Conservation (phyloP, 2,113 vertebrate genomes). For the Dendropsophus ebraccatus region DNA sequence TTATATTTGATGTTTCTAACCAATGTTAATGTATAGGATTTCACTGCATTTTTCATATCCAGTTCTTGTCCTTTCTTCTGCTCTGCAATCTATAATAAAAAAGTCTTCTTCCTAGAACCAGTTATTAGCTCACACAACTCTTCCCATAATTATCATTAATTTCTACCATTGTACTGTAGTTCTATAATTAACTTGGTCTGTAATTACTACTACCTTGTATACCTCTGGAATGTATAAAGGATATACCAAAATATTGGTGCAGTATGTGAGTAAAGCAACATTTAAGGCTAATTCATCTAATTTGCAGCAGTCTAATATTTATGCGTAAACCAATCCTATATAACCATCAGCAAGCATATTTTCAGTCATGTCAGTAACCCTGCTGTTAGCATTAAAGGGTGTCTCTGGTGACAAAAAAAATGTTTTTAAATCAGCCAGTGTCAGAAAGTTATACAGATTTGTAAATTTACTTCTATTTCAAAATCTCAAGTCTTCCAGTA, state of each 20-base stretch:
- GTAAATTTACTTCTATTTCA: too few relatives aligned
- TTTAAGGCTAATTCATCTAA: constrained; percentile 21
- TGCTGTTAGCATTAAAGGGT: too few relatives aligned
- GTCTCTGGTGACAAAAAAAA: too few relatives aligned
- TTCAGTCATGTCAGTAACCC: not conserved
- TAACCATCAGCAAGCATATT: not conserved
- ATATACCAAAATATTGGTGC: constrained; percentile 43
- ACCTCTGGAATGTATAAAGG: constrained; percentile 62
- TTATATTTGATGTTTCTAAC: not conserved
- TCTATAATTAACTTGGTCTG: constrained; percentile 75
- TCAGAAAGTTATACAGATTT: too few relatives aligned
- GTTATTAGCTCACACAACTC: constrained; percentile 77
- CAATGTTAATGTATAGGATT: not conserved
- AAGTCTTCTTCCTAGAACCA: constrained; percentile 74
- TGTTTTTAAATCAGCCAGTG: too few relatives aligned
- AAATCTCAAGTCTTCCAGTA: too few relatives aligned
- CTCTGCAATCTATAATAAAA: constrained; percentile 72
- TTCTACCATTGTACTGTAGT: constrained; percentile 74
- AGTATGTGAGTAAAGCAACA: constrained; percentile 25
- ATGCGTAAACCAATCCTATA: not conserved
- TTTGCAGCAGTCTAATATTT: constrained; percentile 22
- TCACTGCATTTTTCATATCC: not conserved
- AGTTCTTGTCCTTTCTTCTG: constrained; percentile 35
- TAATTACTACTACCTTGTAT: constrained; percentile 73
- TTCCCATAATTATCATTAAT: constrained; percentile 81